Evolutionary conservation across 1,140 invertebrate genomes (phyloP).

Genomic region (Oscheius sp.): DNA sequence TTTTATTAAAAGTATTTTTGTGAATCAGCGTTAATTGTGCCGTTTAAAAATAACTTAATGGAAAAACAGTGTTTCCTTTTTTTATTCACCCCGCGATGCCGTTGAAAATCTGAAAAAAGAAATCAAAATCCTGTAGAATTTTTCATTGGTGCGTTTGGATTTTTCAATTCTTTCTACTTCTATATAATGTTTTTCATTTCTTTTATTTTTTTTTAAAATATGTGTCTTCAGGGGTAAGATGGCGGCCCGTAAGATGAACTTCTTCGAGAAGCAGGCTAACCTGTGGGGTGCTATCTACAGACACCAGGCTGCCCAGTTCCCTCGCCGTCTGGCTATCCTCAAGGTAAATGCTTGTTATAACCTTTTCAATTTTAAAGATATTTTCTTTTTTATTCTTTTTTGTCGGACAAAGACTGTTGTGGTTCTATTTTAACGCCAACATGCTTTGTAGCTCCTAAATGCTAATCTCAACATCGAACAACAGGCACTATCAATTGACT

Average conservation of each 20-base stretch:
- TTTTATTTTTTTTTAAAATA: no score
- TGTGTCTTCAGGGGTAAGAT: conserved; percentile 36
- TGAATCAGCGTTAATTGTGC: no score
- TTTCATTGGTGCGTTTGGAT: no score
- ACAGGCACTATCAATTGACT: background rate
- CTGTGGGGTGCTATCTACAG: conserved; percentile 53
- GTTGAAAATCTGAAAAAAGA: no score
- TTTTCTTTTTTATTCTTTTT: background rate
- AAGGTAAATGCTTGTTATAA: conserved; percentile 55
- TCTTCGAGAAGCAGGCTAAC: conserved; percentile 58
- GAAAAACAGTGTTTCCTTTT: no score
- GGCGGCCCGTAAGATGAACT: conserved; percentile 54
- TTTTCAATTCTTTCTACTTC: no score
- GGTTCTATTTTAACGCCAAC: background rate
- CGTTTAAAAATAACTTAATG: no score
- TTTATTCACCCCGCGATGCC: no score
- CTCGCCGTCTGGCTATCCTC: conserved; percentile 69
- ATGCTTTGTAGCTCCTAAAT: background rate
- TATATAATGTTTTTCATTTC: no score
- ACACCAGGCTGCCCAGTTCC: conserved; percentile 53
- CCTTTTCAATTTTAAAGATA: background rate
- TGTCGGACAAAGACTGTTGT: background rate
- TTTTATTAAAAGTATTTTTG: no score
- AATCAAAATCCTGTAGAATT: no score
- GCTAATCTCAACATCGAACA: background rate